Evolutionary conservation across 2,113 vertebrate genomes (phyloP).

Genomic region (Leptobrachium leishanense): DNA sequence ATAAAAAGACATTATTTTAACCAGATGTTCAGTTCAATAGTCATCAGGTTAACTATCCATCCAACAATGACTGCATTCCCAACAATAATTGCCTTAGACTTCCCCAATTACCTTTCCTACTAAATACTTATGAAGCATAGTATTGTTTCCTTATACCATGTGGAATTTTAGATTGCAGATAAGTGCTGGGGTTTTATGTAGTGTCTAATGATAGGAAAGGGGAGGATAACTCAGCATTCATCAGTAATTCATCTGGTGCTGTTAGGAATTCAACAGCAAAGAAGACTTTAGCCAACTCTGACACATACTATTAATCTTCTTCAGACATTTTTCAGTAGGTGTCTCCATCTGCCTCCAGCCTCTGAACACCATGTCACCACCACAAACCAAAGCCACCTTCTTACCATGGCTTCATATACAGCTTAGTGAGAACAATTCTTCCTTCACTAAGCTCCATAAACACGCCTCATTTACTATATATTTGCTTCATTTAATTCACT

Average conservation of each 20-base stretch:
- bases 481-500: too few species aligned
- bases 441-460: too few species aligned
- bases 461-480: too few species aligned
- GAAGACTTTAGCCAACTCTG: conserved; percentile 80
- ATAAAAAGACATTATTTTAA: too few species aligned
- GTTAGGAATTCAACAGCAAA: conserved; percentile 79
- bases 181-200: conserved; percentile 82
- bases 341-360: conserved; percentile 79
- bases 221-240: conserved; percentile 82
- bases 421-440: conserved; percentile 30
- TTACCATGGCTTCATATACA: conserved; percentile 71
- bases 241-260: conserved; percentile 85
- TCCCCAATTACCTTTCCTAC: conserved; percentile 30
- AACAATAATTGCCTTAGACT: conserved; percentile 5
- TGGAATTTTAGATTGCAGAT: conserved; percentile 79
- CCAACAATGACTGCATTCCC: too few species aligned
- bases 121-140: conserved; percentile 31
- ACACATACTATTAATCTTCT: conserved; percentile 89
- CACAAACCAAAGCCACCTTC: conserved; percentile 71
- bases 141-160: conserved; percentile 40
- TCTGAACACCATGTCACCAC: conserved; percentile 73
- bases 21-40: too few species aligned
- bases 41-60: too few species aligned
- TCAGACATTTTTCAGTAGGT: conserved; percentile 87
- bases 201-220: conserved; percentile 80